phyloP scores from a whole-genome alignment of 2,797 vertebrate species.

The Aphelocoma californica region DNA sequence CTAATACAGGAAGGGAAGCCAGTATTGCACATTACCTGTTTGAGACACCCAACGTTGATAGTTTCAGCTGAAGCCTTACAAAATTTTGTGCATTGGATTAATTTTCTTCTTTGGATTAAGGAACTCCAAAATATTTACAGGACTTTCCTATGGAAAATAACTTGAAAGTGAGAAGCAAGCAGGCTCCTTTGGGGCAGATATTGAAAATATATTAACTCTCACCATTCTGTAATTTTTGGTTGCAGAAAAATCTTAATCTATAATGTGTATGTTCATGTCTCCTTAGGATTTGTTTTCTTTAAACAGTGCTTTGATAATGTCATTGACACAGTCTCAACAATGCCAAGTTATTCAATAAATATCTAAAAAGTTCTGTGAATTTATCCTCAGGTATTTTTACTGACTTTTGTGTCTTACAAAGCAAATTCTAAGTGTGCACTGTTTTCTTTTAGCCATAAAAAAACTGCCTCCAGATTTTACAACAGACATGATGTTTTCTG shows the following conservation, averaged over 20 bases:
- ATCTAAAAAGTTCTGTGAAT: background rate
- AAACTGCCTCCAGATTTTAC: background rate
- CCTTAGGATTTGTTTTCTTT: background rate
- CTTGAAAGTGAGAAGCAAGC: background rate
- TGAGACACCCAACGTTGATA: background rate
- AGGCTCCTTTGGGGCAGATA: background rate
- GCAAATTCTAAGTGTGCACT: background rate
- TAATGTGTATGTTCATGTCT: background rate
- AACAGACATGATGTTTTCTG: background rate
- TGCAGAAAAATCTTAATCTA: background rate
- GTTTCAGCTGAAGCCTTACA: background rate
- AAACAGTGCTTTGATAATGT: background rate
- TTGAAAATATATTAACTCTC: background rate
- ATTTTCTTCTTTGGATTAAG: background rate
- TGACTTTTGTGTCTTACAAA: fast-evolving
- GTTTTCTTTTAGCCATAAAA: background rate
- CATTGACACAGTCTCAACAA: background rate
- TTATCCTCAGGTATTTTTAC: background rate
- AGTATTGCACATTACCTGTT: background rate
- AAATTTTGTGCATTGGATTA: background rate
- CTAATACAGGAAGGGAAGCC: background rate
- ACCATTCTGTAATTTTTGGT: background rate
- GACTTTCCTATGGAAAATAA: background rate
- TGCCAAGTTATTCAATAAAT: background rate
- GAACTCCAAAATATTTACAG: background rate